A percentile compares a stretch with the other conserved stretches of the same genome.
phyloP scores from a whole-genome alignment of 2,797 vertebrate genomes.

The Choloepus didactylus region DNA sequence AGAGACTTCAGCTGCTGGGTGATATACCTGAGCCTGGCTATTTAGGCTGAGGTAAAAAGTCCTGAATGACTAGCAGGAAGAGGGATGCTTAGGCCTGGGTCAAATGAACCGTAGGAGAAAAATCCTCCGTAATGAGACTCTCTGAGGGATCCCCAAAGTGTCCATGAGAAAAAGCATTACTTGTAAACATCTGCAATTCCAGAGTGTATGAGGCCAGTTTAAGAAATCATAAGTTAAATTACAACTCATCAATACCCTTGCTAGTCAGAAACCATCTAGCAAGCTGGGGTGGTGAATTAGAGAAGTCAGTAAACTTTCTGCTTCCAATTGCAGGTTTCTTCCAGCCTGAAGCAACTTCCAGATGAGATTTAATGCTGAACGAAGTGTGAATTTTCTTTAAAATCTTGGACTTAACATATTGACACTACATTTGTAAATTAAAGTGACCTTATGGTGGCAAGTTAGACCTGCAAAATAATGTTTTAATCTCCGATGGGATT shows the following conservation, averaged over 20 bases:
- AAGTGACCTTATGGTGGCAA: background rate
- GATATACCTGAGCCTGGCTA: background rate
- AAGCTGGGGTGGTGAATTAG: background rate
- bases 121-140: background rate
- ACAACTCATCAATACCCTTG: background rate
- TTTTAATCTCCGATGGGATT: background rate
- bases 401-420: background rate
- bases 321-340: background rate
- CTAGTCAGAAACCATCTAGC: background rate
- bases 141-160: background rate
- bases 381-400: conserved; percentile 8
- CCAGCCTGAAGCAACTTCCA: background rate
- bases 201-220: background rate
- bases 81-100: background rate
- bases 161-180: background rate
- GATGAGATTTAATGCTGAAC: background rate
- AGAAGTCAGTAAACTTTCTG: background rate
- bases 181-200: background rate
- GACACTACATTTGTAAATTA: background rate
- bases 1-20: background rate
- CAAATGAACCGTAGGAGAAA: background rate
- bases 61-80: background rate
- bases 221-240: background rate
- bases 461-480: background rate
- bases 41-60: background rate